phyloP scores from a whole-genome alignment of 1,140 invertebrate genomes.

The Sitophilus oryzae region DNA sequence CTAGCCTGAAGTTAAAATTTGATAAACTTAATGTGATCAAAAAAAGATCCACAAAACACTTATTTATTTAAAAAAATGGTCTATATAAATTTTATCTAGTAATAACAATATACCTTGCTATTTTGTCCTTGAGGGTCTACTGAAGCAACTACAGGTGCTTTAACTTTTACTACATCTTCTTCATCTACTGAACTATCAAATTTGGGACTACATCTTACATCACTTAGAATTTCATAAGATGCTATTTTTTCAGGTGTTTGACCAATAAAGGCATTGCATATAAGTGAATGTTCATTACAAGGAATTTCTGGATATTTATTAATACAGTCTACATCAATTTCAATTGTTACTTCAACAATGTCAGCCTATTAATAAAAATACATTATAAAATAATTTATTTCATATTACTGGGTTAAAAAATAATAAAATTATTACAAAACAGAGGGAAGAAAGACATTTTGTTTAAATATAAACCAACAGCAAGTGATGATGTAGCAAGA shows the following conservation, averaged over 20 bases:
- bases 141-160: too few relatives aligned
- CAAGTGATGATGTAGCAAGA: constrained; percentile 6
- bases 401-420: constrained; percentile 7
- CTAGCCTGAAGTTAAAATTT: neutral
- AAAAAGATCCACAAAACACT: too few relatives aligned
- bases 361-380: constrained; percentile 22
- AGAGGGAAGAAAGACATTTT: too few relatives aligned
- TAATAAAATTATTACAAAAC: too few relatives aligned
- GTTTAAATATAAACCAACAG: too few relatives aligned
- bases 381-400: neutral
- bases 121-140: too few relatives aligned
- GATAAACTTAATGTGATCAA: too few relatives aligned
- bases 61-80: too few relatives aligned
- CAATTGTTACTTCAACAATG: constrained; percentile 22
- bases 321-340: constrained; percentile 22
- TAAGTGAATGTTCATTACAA: constrained; percentile 23
- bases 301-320: constrained; percentile 26
- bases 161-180: constrained; percentile 12
- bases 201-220: constrained; percentile 27
- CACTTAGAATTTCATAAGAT: constrained; percentile 18
- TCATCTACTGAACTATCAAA: constrained; percentile 19
- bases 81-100: too few relatives aligned
- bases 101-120: too few relatives aligned
- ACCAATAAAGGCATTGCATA: constrained; percentile 24
- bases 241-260: constrained; percentile 1